Percentiles rank a stretch among this genome's conserved stretches.
Evolutionary conservation across 2,797 vertebrate genomes (phyloP).

Genomic region (Acrossocheilus fasciatus): DNA sequence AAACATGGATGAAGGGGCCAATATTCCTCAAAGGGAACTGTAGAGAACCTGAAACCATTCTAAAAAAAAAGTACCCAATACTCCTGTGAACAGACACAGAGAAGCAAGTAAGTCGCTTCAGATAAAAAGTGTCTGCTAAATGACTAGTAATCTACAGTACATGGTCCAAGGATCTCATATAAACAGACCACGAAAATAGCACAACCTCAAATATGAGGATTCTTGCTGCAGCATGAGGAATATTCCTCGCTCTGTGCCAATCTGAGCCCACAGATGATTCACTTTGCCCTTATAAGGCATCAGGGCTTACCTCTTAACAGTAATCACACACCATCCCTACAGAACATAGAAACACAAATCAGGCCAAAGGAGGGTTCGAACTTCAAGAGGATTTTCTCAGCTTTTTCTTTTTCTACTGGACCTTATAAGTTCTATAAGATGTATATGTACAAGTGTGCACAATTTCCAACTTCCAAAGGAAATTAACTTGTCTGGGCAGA

Average conservation of each 20-base stretch:
- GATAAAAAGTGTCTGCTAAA: slow-evolving; percentile 22
- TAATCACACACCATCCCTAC: slow-evolving; percentile 52
- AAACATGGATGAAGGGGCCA: slow-evolving; percentile 68
- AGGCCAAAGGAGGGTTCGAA: slow-evolving; percentile 55
- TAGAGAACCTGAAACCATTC: slow-evolving; percentile 20
- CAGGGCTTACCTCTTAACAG: slow-evolving; percentile 59
- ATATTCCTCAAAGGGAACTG: slow-evolving; percentile 50
- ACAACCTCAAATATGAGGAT: slow-evolving; percentile 60
- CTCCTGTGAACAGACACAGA: slow-evolving; percentile 42
- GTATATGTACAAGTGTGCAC: not conserved
- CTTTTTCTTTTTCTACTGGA: slow-evolving; percentile 31
- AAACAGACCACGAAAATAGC: slow-evolving; percentile 46
- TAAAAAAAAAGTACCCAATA: slow-evolving; percentile 1
- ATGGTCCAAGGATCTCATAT: slow-evolving; percentile 18
- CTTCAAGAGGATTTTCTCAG: slow-evolving; percentile 24
- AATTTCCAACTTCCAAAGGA: slow-evolving; percentile 46
- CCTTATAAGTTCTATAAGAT: not conserved
- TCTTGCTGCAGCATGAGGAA: slow-evolving; percentile 63
- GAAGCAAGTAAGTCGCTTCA: not conserved
- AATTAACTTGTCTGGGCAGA: slow-evolving; percentile 59
- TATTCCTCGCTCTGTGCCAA: slow-evolving; percentile 72
- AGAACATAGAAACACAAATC: slow-evolving; percentile 60
- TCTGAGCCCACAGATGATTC: slow-evolving; percentile 62
- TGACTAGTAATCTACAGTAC: not conserved
- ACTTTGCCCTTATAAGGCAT: slow-evolving; percentile 72